These are phyloP conservation scores for Mylabris phalerata DNA, from an alignment of 1,140 invertebrate species.

Conservation along the genomic window DNA sequence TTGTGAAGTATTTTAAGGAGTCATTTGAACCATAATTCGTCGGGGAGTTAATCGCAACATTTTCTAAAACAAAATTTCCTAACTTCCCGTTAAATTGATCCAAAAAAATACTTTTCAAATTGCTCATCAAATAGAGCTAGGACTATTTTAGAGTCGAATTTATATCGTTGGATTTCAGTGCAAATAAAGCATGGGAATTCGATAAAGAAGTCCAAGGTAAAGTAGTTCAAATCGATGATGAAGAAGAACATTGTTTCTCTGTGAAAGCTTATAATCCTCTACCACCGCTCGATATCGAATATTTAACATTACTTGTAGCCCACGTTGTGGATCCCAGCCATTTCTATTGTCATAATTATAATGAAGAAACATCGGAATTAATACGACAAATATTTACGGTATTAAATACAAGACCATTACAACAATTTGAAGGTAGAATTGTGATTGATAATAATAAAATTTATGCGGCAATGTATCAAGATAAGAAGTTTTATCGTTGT, in stretches of 20 bases:
- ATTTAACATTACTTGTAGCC: conserved; percentile 21
- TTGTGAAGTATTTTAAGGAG: no score
- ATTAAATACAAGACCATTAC: conserved; percentile 24
- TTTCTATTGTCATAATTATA: conserved; percentile 54
- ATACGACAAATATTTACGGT: conserved; percentile 31
- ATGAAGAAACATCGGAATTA: conserved; percentile 35
- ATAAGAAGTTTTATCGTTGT: conserved; percentile 42
- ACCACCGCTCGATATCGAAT: conserved; percentile 23
- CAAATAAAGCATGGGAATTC: conserved; percentile 28
- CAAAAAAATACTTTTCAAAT: not conserved
- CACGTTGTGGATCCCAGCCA: conserved; percentile 46
- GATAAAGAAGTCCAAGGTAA: conserved; percentile 16
- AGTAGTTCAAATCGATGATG: not conserved
- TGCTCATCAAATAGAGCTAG: no score
- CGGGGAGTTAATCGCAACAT: no score
- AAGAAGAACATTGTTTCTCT: conserved; percentile 24
- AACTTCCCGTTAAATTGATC: no score
- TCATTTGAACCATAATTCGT: no score
- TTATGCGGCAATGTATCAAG: conserved; percentile 3
- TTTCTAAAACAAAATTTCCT: no score
- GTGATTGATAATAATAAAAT: not conserved
- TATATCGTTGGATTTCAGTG: conserved; percentile 10
- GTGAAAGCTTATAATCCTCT: conserved; percentile 18
- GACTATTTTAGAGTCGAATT: no score
- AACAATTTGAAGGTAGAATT: conserved; percentile 3